Conservation (phyloP, 2,113 vertebrate genomes). For the Chauna torquata region DNA sequence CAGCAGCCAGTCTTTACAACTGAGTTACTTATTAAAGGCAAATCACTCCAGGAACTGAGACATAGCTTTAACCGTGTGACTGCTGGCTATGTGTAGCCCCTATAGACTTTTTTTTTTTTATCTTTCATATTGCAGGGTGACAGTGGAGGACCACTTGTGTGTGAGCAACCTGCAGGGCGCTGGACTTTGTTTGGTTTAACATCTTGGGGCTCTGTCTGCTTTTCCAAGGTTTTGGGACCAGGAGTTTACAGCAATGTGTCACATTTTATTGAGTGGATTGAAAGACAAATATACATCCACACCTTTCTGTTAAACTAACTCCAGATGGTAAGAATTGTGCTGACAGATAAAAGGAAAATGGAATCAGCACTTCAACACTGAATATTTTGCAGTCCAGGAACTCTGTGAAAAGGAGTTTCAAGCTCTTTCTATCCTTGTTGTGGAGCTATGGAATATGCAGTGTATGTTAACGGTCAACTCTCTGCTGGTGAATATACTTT, state of each 20-base stretch:
- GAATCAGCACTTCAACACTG: background rate
- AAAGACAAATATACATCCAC: constrained; percentile 90
- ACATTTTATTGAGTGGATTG: constrained; percentile 90
- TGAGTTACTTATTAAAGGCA: background rate
- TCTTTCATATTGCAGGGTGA: constrained; percentile 79
- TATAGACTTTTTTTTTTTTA: background rate
- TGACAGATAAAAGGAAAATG: background rate
- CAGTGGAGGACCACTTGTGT: constrained; percentile 92
- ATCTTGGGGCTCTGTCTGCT: constrained; percentile 92
- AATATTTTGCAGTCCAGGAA: background rate
- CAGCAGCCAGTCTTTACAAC: background rate
- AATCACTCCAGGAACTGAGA: background rate
- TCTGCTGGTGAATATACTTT: background rate
- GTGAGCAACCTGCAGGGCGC: constrained; percentile 78
- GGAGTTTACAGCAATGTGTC: constrained; percentile 94
- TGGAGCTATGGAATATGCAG: background rate
- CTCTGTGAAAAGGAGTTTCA: background rate
- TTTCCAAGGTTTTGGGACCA: constrained; percentile 90
- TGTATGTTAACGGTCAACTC: background rate
- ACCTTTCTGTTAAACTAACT: constrained; percentile 82
- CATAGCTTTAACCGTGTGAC: background rate
- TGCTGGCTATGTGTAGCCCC: fast-evolving
- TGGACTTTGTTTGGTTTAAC: constrained; percentile 93
- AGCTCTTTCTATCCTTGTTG: background rate
- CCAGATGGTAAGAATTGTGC: background rate